Conservation (phyloP, 1,140 invertebrate species). For the Lamellibrachia luymesi region DNA sequence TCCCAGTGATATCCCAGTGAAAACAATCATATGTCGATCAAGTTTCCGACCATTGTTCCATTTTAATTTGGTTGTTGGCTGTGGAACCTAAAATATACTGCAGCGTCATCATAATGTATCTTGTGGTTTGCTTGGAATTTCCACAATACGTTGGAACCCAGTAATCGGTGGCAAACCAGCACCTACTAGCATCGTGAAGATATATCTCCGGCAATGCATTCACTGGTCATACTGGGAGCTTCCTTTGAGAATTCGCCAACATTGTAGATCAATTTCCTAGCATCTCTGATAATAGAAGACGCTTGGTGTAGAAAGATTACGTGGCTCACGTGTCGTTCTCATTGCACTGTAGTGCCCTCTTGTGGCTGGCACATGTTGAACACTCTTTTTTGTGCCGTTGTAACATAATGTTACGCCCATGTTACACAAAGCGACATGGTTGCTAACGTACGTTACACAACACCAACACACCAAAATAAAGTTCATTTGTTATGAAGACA, state of each 20-base stretch:
- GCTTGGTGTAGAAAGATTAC: not conserved
- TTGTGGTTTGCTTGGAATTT: not conserved
- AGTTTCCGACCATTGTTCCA: not conserved
- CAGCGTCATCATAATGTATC: not conserved
- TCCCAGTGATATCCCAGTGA: not conserved
- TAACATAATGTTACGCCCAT: not conserved
- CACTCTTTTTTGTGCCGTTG: not conserved
- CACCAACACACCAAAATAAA: not conserved
- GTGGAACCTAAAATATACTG: not conserved
- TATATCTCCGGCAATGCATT: no score
- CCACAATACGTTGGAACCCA: not conserved
- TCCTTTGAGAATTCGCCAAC: not conserved
- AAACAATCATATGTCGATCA: not conserved
- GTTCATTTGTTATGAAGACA: not conserved
- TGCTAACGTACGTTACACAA: not conserved
- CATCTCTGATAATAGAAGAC: not conserved
- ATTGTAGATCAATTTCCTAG: not conserved
- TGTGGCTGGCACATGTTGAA: not conserved
- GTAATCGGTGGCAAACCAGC: not conserved
- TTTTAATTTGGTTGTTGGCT: not conserved
- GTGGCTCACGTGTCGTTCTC: not conserved
- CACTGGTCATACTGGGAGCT: no score
- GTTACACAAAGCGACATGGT: not conserved
- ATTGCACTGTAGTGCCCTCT: not conserved
- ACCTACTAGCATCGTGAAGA: not conserved